Base-by-base conservation (phyloP, 2,888 invertebrate species). In the Erebia epiphron region DNA sequence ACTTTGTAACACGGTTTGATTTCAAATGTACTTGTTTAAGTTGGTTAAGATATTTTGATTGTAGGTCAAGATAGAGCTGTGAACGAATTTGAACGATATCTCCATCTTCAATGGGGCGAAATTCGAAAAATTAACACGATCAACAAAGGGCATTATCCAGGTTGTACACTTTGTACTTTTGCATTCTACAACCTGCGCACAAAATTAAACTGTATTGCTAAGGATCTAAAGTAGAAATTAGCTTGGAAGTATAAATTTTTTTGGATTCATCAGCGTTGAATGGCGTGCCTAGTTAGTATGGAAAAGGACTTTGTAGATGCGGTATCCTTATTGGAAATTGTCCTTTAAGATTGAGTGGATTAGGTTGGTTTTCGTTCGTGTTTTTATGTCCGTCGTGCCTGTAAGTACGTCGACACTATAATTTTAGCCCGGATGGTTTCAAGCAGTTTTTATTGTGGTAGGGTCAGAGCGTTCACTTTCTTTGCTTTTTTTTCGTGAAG, bases 381-480 rank as follows among this genome's bases (percentile, higher is more conserved):
- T 79, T 82, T 79, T 84, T 83, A 86, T 16, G 56, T 46, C 11
- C 67, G 86, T 86, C 90, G 85, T 85, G 75, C 78, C 79, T 73
- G 78, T 79, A 86, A 85, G 91, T 89, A 87, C 91, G 90, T 89
- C 89, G 91, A 88, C 91, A 83, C 84, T 85, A 88, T 86, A 88
- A 89, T 91, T 92, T 92, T 92, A 92, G 91, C 87, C 86, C 86
- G 91, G 88, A 89, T 88, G 88, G 89, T 85, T 86, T 91, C 87
- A 86, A 91, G 87, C 86, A 88, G 86, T 91, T 92, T 90, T 92
- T 92, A 90, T 92, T 92, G 90, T 87, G 88, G 86, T 90, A 89
- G 90, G 92, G 90, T 91, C 90, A 90, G 86, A 83, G 84, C 85
- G 86, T 79, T 78, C 75, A 77, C 81, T 83, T 84, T 86, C 81